Evolutionary conservation across 2,888 invertebrate genomes (phyloP).

Genomic region (Rhorus exstirpatorius): DNA sequence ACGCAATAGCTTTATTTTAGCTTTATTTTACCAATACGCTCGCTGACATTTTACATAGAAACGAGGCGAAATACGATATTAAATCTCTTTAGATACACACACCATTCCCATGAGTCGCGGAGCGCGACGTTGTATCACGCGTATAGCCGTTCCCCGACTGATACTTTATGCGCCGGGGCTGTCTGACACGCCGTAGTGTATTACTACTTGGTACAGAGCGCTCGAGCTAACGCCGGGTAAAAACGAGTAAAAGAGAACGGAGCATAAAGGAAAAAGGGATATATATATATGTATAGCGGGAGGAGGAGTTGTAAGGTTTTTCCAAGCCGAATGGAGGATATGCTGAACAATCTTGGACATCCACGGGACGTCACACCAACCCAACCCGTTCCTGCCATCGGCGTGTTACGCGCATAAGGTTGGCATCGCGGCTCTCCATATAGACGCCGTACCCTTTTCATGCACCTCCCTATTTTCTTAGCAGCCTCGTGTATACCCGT

Average conservation of each 20-base stretch:
- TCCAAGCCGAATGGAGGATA: not conserved
- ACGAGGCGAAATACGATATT: conserved; percentile 20
- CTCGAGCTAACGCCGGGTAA: not conserved
- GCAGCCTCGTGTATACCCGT: conserved; percentile 1
- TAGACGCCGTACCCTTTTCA: conserved; percentile 45
- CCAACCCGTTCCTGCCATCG: no score
- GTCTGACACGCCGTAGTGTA: conserved; percentile 21
- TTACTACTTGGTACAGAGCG: conserved; percentile 33
- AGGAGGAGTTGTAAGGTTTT: conserved; percentile 20
- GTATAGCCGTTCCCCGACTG: not conserved
- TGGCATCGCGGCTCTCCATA: not conserved
- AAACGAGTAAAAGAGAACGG: conserved; percentile 13
- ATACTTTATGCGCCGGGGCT: conserved; percentile 31
- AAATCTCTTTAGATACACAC: conserved; percentile 24
- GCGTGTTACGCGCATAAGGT: no score
- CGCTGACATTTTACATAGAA: conserved; percentile 3
- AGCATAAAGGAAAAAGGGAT: not conserved
- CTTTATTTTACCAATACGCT: no score
- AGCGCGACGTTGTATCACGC: conserved; percentile 16
- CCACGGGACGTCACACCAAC: not conserved
- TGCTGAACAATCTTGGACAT: conserved; percentile 28
- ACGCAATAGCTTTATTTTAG: no score
- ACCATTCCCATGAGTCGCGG: conserved; percentile 1
- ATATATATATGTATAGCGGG: not conserved
- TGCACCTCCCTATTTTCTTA: no score